A percentile compares a stretch with the other conserved stretches of the same genome.
Conservation (phyloP, 1,140 invertebrate species). For the Pemphigus obesinymphae region DNA sequence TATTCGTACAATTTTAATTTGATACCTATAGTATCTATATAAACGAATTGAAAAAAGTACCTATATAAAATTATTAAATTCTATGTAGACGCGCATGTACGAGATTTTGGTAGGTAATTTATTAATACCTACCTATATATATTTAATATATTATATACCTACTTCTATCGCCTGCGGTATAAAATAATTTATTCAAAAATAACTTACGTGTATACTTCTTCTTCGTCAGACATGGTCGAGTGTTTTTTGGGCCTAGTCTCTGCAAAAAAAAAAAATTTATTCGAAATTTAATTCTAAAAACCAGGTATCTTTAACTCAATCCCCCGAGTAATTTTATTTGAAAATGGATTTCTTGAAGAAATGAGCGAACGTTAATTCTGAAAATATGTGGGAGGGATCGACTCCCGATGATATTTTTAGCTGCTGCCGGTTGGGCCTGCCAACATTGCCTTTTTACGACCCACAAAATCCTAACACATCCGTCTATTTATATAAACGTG, state of each 20-base stretch:
- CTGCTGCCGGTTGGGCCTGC: not conserved
- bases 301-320: not conserved
- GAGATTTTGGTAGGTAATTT: no score
- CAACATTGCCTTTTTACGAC: constrained; percentile 41
- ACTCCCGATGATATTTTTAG: constrained; percentile 12
- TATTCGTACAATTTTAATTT: no score
- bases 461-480: constrained; percentile 12
- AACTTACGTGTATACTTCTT: constrained; percentile 43
- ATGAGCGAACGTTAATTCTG: not conserved
- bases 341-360: constrained; percentile 6
- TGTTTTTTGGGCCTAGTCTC: not conserved
- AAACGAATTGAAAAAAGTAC: no score
- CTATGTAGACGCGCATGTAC: no score
- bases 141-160: no score
- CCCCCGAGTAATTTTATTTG: not conserved
- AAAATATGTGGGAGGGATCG: constrained; percentile 16
- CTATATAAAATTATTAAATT: no score
- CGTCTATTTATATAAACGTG: constrained; percentile 33
- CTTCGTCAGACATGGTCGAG: constrained; percentile 41
- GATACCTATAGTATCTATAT: no score
- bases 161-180: no score
- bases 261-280: not conserved
- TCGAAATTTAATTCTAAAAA: not conserved
- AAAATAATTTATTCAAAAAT: not conserved
- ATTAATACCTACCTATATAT: no score